Percentiles rank a stretch among this genome's conserved stretches.
Conservation (phyloP, 1,140 invertebrate genomes). For the Camponotus pennsylvanicus region DNA sequence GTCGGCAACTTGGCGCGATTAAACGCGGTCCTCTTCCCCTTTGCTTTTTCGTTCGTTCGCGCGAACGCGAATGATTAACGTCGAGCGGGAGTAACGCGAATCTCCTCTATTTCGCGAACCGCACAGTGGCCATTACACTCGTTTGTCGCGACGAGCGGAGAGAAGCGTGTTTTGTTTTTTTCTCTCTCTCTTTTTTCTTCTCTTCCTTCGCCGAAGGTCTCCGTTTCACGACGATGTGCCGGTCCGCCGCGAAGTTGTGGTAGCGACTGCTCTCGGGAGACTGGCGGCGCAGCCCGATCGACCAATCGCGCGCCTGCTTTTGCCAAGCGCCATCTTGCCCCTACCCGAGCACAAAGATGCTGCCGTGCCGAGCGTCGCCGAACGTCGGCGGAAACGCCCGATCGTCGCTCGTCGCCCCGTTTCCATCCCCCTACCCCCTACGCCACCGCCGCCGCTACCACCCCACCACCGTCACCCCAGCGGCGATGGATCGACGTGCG, state of each 20-base stretch:
- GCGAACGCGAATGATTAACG: not conserved
- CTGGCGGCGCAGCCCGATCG: constrained; percentile 74
- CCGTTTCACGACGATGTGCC: constrained; percentile 58
- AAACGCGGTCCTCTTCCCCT: not conserved
- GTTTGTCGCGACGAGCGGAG: constrained; percentile 63
- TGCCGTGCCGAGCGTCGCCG: constrained; percentile 47
- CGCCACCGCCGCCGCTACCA: not conserved
- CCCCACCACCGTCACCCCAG: constrained; percentile 45
- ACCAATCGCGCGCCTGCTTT: constrained; percentile 71
- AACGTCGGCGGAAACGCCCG: constrained; percentile 67
- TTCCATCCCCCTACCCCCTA: not conserved
- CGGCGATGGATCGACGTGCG: constrained; percentile 67
- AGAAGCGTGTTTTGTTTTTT: constrained; percentile 68
- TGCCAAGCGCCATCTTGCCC: constrained; percentile 75
- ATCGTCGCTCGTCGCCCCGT: constrained; percentile 24
- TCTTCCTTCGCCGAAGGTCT: not conserved
- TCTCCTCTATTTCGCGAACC: constrained; percentile 48
- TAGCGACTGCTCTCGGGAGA: constrained; percentile 76
- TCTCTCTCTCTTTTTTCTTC: constrained; percentile 4
- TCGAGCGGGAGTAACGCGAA: not conserved
- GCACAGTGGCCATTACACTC: constrained; percentile 72
- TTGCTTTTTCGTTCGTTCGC: not conserved
- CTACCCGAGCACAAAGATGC: constrained; percentile 70
- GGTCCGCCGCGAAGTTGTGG: constrained; percentile 65
- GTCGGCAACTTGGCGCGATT: not conserved